Conservation (phyloP, 2,888 invertebrate genomes). For the Eristalis arbustorum region DNA sequence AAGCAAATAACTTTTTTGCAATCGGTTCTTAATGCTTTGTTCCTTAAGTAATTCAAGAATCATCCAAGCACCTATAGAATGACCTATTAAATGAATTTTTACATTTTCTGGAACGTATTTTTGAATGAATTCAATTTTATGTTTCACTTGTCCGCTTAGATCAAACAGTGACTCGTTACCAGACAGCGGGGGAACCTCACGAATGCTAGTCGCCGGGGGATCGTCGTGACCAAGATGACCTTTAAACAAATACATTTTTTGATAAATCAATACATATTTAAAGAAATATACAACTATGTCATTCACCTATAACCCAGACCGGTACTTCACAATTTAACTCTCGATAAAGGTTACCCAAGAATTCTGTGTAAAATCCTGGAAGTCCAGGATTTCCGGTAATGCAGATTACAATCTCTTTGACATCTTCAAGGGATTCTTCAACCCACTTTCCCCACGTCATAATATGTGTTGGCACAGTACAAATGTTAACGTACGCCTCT, state of each 20-base stretch:
- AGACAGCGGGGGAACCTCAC: slow-evolving; percentile 80
- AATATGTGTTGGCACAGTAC: slow-evolving; percentile 87
- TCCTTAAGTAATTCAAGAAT: slow-evolving; percentile 86
- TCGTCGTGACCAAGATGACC: slow-evolving; percentile 91
- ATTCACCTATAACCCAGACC: slow-evolving; percentile 88
- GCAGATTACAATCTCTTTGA: slow-evolving; percentile 85
- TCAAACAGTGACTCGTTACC: slow-evolving; percentile 85
- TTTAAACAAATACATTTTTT: slow-evolving; percentile 51
- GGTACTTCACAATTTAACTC: slow-evolving; percentile 83
- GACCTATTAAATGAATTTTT: slow-evolving; percentile 91
- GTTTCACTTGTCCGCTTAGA: slow-evolving; percentile 86
- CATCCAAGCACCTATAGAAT: slow-evolving; percentile 95
- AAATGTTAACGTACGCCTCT: slow-evolving; percentile 81
- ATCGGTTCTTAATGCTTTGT: slow-evolving; percentile 81
- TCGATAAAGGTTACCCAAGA: slow-evolving; percentile 85
- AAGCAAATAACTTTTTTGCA: slow-evolving; percentile 86
- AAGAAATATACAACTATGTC: not conserved
- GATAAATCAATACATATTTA: slow-evolving; percentile 30
- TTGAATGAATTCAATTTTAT: slow-evolving; percentile 84
- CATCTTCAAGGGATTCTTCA: slow-evolving; percentile 83
- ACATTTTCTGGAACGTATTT: slow-evolving; percentile 86
- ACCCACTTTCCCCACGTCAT: slow-evolving; percentile 87
- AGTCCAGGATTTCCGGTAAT: slow-evolving; percentile 95
- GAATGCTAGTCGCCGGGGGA: slow-evolving; percentile 81
- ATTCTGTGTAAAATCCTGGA: slow-evolving; percentile 89